Evolutionary conservation across 1,140 invertebrate species (phyloP), one percentile per base, ranked within the genome.

Genomic region (Sycophaga agraensis): DNA sequence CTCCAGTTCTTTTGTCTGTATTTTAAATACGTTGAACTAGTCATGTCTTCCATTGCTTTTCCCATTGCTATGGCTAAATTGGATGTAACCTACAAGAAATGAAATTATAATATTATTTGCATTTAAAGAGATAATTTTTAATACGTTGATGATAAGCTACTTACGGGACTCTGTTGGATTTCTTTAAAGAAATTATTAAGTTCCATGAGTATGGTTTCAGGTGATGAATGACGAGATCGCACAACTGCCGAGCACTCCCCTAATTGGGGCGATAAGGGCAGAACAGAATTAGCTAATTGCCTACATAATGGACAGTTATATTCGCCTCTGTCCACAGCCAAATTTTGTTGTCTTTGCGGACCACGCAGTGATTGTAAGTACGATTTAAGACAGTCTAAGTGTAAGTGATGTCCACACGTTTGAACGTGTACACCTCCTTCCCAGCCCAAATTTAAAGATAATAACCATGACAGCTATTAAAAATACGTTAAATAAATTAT

Each of bases 321-420:
- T 82, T 98, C 95, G 19, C 93, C 92, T 43, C 89, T 82, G 69
- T 93, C 91, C 55, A 88, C 86, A 66, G 89, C 87, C 50, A 92
- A 77, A 72, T 84, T 89, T 73, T 88, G 86, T 42, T 87, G 88
- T 12, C 90, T 80, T 71, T 91, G 89, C 64, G 90, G 88, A 65
- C 84, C 87, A 50, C 88, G 84, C 40, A 97, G 80, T 5, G 93
- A 93, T 60, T 88, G 85, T 45, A 96, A 81, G 82, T 97, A 98
- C 0, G 92, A 89, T 73, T 90, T 89, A 64, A 96, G 86, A 80
- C 96, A 98, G 72, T 93, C 91, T 55, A 97, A 83, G 81, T 98
- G 96, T 31, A 98, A 82, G 77, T 97, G 93, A 80, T 98, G 96
- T 11, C 95, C 96, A 82, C 96, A 98, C 1, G 94, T 95, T 81